Base-by-base conservation (phyloP, 1,140 invertebrate genomes). In the Hydropsyche tenuis region DNA sequence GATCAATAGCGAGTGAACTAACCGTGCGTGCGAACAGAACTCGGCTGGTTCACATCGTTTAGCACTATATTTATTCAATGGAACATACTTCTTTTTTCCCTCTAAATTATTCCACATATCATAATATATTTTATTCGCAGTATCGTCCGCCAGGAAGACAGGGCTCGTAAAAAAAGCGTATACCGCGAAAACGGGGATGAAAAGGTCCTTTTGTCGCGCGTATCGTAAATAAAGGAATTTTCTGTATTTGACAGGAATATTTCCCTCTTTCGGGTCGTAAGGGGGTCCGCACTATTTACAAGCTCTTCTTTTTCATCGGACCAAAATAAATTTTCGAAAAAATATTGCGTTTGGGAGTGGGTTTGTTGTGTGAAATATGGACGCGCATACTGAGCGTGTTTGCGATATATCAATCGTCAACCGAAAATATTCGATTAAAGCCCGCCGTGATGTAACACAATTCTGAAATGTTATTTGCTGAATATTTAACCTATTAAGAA, bases 161-260 rank as follows among this genome's bases (percentile, higher is more conserved):
- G 2, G 11, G 0, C 2, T 20, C 23, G 56, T 60, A 60, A 60
- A 60, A 53, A 60, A 60, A 22, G 23, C 56, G 56, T n/a, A n/a
- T n/a, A n/a, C n/a, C 11, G 2, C 22, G 23, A 60, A 60, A 56
- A 60, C 18, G 18, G 56, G 22, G 56, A 60, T 23, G 56, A 60
- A 60, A 60, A 60, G 56, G 56, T 60, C 56, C 56, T 60, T 60
- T 60, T 60, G 56, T 60, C 56, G 56, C 56, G 20, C 22, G 23
- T 60, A 60, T 60, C 56, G 56, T 60, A 60, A 60, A 60, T 60
- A 60, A 60, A 25, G 56, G 56, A 60, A 60, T 60, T 60, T 60
- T 60, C 56, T 60, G 56, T 60, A 60, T 60, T 60, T 60, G 56
- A 60, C 56, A 60, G 56, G 56, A 60, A 60, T 22, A 22, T 22